phyloP scores from a whole-genome alignment of 1,140 invertebrate species.

The Neodiprion virginianus region DNA sequence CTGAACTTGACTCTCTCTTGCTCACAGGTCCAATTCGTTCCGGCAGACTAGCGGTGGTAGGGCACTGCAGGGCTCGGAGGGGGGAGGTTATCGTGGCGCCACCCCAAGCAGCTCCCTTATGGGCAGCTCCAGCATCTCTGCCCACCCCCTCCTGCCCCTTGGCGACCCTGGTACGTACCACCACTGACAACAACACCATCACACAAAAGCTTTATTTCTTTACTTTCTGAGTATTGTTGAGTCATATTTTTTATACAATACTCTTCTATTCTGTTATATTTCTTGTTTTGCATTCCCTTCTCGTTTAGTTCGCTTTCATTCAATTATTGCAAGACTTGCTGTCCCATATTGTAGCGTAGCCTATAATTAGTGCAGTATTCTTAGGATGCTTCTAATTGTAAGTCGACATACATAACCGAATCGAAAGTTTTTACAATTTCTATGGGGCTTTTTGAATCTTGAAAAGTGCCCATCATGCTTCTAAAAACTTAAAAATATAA shows the following conservation, averaged over 20 bases:
- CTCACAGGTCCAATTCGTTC: constrained; percentile 85
- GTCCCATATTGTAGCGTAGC: constrained; percentile 22
- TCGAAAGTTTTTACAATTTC: background rate
- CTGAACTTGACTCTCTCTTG: constrained; percentile 71
- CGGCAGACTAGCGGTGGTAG: constrained; percentile 70
- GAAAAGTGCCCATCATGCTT: no score
- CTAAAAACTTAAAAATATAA: no score
- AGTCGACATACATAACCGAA: background rate
- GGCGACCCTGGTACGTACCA: constrained; percentile 71
- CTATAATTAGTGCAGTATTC: background rate
- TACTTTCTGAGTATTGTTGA: constrained; percentile 2
- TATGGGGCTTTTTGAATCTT: no score
- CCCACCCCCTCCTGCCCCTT: constrained; percentile 83
- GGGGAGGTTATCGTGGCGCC: constrained; percentile 64
- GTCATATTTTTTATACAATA: no score
- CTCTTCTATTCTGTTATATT: no score
- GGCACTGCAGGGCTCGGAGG: constrained; percentile 64
- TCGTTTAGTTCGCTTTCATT: no score
- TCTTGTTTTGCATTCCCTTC: background rate
- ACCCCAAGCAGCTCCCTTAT: constrained; percentile 69
- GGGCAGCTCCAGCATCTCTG: constrained; percentile 80
- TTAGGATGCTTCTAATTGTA: background rate
- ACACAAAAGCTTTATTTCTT: constrained; percentile 26
- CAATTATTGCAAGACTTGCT: background rate
- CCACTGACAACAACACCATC: constrained; percentile 49